These are phyloP conservation scores for Macrotus californicus DNA, from an alignment of 2,113 vertebrate genomes.

Conservation along the genomic window DNA sequence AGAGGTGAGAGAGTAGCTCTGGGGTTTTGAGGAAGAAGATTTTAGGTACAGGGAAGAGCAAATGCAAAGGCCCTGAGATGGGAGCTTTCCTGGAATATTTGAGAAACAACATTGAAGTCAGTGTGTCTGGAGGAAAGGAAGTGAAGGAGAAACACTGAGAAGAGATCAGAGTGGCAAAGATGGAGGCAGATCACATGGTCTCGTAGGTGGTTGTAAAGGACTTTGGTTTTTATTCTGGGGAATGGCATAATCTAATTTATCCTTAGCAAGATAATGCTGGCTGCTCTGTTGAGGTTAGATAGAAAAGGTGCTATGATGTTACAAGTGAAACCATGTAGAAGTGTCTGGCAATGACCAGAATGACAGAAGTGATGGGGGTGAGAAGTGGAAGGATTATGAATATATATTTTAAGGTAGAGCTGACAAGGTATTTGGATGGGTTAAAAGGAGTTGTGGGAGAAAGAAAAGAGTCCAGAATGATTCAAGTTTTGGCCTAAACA, in stretches of 20 bases:
- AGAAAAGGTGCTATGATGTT: neutral
- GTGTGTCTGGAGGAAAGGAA: neutral
- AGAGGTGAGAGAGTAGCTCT: neutral
- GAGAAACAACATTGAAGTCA: neutral
- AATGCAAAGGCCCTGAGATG: too few relatives aligned
- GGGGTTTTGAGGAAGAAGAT: neutral
- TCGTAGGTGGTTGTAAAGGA: neutral
- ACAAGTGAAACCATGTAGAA: neutral
- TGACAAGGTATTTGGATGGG: neutral
- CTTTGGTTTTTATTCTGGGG: neutral
- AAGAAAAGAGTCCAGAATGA: neutral
- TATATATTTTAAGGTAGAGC: neutral
- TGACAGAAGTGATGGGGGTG: neutral
- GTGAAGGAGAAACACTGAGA: neutral
- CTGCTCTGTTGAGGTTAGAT: neutral
- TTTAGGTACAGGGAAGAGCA: neutral
- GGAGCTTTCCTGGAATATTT: neutral
- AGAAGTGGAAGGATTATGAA: neutral
- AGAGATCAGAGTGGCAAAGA: neutral
- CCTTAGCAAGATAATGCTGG: neutral
- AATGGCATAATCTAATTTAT: neutral
- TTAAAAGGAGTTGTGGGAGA: neutral
- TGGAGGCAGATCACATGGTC: neutral
- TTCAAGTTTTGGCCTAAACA: neutral
- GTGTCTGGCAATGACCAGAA: neutral